These are phyloP conservation scores for Megaceryle torquata DNA, from an alignment of 2,113 vertebrate species.

Conservation along the genomic window DNA sequence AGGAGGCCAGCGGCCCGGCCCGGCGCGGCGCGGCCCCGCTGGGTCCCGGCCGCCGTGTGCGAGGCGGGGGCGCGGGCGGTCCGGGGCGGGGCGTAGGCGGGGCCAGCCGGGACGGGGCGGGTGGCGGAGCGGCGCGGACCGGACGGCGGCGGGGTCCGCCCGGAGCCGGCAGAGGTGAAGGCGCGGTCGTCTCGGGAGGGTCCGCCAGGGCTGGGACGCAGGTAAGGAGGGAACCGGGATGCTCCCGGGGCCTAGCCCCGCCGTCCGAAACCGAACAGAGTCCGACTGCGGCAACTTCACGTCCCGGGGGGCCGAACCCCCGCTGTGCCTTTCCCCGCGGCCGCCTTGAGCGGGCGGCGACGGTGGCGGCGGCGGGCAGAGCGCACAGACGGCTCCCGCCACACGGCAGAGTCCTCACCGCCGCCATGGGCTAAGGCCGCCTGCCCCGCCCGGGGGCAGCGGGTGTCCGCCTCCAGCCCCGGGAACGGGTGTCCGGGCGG, in stretches of 20 bases:
- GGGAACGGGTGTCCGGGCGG: too few relatives aligned
- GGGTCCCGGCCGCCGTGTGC: background rate
- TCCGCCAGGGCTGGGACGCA: background rate
- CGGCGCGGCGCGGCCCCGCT: background rate
- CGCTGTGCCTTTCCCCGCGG: background rate
- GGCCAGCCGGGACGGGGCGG: background rate
- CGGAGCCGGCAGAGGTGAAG: background rate
- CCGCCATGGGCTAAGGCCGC: background rate
- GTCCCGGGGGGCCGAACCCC: background rate
- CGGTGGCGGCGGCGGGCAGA: background rate
- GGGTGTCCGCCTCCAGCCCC: too few relatives aligned
- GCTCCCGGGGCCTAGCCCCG: too few relatives aligned
- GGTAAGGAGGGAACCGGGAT: background rate
- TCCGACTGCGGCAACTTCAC: background rate
- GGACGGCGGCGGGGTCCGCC: background rate
- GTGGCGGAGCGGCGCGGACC: background rate
- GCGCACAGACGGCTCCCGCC: background rate
- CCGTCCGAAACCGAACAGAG: background rate
- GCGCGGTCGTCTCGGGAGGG: background rate
- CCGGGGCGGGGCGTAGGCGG: background rate
- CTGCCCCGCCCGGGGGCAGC: background rate
- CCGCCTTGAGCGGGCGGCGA: background rate
- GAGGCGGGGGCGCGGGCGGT: background rate
- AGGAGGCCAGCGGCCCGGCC: background rate
- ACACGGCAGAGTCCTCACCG: background rate